phyloP scores from a whole-genome alignment of 2,888 invertebrate genomes.

The Rhagium mordax region DNA sequence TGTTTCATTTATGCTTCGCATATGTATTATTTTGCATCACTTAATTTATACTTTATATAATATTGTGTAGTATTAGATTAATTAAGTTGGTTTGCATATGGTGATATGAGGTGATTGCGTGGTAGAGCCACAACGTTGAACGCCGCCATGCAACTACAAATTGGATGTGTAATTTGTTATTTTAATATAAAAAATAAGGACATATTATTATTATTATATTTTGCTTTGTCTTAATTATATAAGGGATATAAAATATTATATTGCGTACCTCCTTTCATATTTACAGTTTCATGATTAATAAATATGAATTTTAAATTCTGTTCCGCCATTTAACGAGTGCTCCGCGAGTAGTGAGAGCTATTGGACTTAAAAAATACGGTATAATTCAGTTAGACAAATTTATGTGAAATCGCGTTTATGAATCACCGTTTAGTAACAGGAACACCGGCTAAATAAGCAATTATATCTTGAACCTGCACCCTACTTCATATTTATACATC shows the following conservation, averaged over 20 bases:
- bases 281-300: slow-evolving; percentile 20
- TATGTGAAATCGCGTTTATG: slow-evolving; percentile 50
- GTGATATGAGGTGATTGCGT: no score
- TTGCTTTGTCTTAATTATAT: no score
- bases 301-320: slow-evolving; percentile 23
- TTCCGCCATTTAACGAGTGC: not conserved
- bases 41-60: no score
- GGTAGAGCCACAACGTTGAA: no score
- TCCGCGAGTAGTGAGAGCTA: not conserved
- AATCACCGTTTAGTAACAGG: slow-evolving; percentile 58
- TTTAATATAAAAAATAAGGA: no score
- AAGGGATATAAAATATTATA: slow-evolving; percentile 2
- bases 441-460: slow-evolving; percentile 61
- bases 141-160: no score
- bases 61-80: no score
- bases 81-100: no score
- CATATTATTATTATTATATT: no score
- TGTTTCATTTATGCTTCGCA: no score
- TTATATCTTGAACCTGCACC: slow-evolving; percentile 59
- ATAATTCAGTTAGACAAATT: slow-evolving; percentile 46
- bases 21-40: no score
- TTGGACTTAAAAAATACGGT: slow-evolving; percentile 26
- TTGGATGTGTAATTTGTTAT: no score
- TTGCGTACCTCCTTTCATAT: not conserved
- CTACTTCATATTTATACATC: slow-evolving; percentile 66